phyloP scores from a whole-genome alignment of 2,113 vertebrate species.

The Paracanthobrama guichenoti region DNA sequence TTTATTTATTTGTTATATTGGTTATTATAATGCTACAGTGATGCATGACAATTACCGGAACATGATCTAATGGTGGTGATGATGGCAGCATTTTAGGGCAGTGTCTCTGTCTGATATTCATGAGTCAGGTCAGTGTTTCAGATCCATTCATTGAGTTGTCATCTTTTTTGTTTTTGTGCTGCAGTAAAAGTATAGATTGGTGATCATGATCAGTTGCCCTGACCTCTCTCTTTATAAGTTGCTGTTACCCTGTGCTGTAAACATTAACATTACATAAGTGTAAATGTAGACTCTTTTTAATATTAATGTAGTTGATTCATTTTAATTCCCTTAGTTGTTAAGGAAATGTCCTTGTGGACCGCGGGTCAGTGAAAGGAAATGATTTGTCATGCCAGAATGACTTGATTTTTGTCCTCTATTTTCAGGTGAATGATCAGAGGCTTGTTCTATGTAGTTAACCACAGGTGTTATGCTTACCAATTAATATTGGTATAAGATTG shows the following conservation, averaged over 20 bases:
- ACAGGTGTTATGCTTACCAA: neutral
- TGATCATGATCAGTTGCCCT: neutral
- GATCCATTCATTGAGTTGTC: neutral
- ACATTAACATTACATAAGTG: neutral
- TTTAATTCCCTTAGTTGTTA: neutral
- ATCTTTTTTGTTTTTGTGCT: neutral
- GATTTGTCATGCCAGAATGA: neutral
- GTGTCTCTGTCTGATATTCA: neutral
- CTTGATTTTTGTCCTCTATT: neutral
- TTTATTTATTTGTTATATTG: neutral
- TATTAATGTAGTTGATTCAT: neutral
- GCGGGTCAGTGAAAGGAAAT: neutral
- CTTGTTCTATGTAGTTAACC: neutral
- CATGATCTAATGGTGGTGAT: neutral
- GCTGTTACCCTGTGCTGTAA: neutral
- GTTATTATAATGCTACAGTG: neutral
- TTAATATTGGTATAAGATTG: neutral
- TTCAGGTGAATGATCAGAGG: neutral
- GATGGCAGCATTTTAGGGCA: neutral
- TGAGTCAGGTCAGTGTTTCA: conserved; percentile 12
- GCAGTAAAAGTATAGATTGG: too few relatives aligned
- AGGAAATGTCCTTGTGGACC: neutral
- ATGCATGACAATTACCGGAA: neutral
- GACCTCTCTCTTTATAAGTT: neutral
- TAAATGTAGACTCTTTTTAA: neutral